Base-by-base conservation (phyloP, 2,888 invertebrate species). In the Furcula furcula region DNA sequence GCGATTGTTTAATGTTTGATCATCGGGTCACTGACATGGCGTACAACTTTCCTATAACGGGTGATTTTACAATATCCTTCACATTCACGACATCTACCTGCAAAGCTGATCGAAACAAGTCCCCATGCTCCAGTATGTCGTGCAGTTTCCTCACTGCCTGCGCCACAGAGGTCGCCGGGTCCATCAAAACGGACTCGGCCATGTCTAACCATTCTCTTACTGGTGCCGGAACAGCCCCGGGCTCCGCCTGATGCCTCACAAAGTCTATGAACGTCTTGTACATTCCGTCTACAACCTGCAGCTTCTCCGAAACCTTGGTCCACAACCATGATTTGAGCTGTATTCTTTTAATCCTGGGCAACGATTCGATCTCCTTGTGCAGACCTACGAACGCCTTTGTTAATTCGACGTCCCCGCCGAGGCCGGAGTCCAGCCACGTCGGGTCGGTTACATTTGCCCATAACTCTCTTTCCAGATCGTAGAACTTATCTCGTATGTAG, bases 231-330 rank as follows among this genome's bases (percentile, higher is more conserved):
- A 64, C 78, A 18, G 69, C 67, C 27, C 81, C 78, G 11, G 84
- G 81, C 20, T 49, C 42, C 4, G 81, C 66, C 53, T 89, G 89
- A 27, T 85, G 76, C 23, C 50, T 55, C 41, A 92, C 90, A 69
- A 92, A 92, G 50, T 91, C 85, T 36, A 92, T 77, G 67, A 93
- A 95, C 27, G 90, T 91, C 44, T 90, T 91, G 68, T 94, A 95
- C 32, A 94, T 72, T 0, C 91, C 91, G 43, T 93, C 91, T 16
- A 95, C 85, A 10, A 90, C 77, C 27, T 90, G 80, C 55, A 94
- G 67, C 64, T 93, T 92, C 18, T 90, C 85, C 38, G 91, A 86
- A 1, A 92, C 84, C 34, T 90, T 83, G 19, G 83, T 89, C 93
- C 94, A 94, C 41, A 92, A 76, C 91, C 93, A 94, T 4, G 91